phyloP scores from a whole-genome alignment of 1,140 invertebrate species.

The Tetranychus cinnabarinus region DNA sequence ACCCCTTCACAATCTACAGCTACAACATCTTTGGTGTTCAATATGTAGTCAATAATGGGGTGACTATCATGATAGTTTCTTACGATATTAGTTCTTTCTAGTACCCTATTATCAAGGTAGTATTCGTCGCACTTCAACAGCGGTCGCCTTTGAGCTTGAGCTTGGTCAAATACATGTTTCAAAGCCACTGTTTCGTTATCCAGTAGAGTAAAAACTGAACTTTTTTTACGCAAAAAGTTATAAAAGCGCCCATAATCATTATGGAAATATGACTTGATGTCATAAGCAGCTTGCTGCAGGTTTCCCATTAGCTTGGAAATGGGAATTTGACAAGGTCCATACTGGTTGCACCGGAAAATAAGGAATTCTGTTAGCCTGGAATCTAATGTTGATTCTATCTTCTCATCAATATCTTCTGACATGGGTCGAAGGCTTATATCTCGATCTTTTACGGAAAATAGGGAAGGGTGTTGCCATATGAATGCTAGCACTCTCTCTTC shows the following conservation, averaged over 20 bases:
- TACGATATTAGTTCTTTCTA: not conserved
- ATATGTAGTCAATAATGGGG: not conserved
- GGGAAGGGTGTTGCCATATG: conserved; percentile 1
- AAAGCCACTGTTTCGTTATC: not conserved
- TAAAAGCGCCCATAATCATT: not conserved
- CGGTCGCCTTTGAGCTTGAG: not conserved
- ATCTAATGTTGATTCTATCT: not conserved
- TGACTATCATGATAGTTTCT: not conserved
- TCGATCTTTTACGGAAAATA: not conserved
- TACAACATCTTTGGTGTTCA: not conserved
- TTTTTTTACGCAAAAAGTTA: not conserved
- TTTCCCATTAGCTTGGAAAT: not conserved
- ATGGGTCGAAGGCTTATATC: not conserved
- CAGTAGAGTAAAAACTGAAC: not conserved
- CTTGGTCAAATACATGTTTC: not conserved
- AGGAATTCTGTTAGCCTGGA: not conserved
- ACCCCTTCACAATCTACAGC: conserved; percentile 3
- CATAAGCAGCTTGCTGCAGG: not conserved
- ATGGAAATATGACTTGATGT: not conserved
- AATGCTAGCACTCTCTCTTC: not conserved
- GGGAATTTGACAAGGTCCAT: not conserved
- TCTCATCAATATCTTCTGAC: not conserved
- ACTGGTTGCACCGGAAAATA: not conserved
- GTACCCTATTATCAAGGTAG: not conserved
- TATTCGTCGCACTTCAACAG: not conserved